phyloP scores from a whole-genome alignment of 2,888 invertebrate genomes.

The Seira musarum region DNA sequence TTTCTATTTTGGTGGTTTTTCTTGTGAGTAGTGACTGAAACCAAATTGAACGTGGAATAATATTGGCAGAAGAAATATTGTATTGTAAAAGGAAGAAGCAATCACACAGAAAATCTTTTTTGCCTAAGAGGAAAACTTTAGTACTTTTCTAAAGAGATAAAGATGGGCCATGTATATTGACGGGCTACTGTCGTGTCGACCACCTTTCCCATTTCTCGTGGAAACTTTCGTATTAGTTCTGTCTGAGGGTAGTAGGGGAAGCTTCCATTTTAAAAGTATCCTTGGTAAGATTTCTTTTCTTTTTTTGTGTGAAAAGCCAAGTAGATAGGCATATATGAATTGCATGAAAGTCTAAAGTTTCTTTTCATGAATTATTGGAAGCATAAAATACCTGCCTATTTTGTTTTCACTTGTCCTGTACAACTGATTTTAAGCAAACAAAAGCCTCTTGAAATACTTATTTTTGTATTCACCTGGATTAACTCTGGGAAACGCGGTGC shows the following conservation, averaged over 20 bases:
- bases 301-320: not conserved
- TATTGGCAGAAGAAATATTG: conserved; percentile 52
- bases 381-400: not conserved
- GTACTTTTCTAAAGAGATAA: not conserved
- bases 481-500: not conserved
- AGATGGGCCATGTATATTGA: no score
- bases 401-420: not conserved
- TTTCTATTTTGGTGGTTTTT: not conserved
- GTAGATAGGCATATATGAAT: not conserved
- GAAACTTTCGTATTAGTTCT: not conserved
- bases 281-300: no score
- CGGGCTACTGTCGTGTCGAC: not conserved
- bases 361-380: not conserved
- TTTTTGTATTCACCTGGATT: not conserved
- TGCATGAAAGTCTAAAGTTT: not conserved
- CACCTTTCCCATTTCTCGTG: no score
- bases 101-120: conserved; percentile 36
- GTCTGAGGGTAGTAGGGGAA: not conserved
- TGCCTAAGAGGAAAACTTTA: not conserved
- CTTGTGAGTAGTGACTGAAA: not conserved
- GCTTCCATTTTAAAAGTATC: not conserved
- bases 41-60: conserved; percentile 35
- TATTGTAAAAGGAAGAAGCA: conserved; percentile 30
- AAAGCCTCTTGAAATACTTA: not conserved
- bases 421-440: not conserved